Conservation (phyloP, 2,113 vertebrate genomes). For the Osmerus eperlanus region DNA sequence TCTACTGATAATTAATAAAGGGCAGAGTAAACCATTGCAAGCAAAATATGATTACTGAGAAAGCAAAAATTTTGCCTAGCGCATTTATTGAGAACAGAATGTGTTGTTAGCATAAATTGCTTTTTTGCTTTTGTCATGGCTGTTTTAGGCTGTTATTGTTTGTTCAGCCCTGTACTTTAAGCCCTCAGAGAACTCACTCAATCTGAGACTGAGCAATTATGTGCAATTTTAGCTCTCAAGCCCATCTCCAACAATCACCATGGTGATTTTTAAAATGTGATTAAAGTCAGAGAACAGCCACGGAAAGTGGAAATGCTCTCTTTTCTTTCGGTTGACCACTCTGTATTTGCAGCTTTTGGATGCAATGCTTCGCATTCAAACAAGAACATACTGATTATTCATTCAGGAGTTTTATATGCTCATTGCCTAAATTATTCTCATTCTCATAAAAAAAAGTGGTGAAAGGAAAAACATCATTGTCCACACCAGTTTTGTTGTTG, state of each 20-base stretch:
- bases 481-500: too few relatives aligned
- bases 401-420: not conserved
- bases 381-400: slow-evolving; percentile 38
- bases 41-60: slow-evolving; percentile 4
- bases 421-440: slow-evolving; percentile 5
- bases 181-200: slow-evolving; percentile 55
- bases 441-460: slow-evolving; percentile 17
- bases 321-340: slow-evolving; percentile 23
- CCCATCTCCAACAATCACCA: slow-evolving; percentile 72
- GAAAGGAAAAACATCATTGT: too few relatives aligned
- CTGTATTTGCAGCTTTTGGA: slow-evolving; percentile 38
- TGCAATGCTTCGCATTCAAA: not conserved
- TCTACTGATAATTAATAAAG: not conserved
- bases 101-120: slow-evolving; percentile 31
- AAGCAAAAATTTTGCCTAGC: slow-evolving; percentile 25
- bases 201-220: slow-evolving; percentile 67
- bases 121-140: slow-evolving; percentile 35
- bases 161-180: slow-evolving; percentile 57
- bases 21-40: not conserved
- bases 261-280: slow-evolving; percentile 71
- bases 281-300: slow-evolving; percentile 53
- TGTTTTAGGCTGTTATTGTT: slow-evolving; percentile 42
- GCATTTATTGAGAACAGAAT: slow-evolving; percentile 20
- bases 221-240: slow-evolving; percentile 70
- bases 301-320: slow-evolving; percentile 44